Conservation (phyloP, 2,113 vertebrate species). For the Ophiodon elongatus region DNA sequence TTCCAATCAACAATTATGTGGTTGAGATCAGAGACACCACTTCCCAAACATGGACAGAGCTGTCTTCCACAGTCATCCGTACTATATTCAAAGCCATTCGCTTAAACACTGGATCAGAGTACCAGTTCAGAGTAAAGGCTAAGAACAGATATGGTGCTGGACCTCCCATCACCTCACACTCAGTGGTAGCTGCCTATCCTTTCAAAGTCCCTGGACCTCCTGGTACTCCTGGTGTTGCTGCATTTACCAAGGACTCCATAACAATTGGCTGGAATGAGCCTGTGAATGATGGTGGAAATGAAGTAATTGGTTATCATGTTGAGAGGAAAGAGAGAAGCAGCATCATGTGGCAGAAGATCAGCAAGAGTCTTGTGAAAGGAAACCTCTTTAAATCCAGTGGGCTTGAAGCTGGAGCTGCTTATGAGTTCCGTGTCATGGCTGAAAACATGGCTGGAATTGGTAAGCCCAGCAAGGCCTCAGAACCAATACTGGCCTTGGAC, state of each 20-base stretch:
- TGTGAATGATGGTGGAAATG: constrained; percentile 95
- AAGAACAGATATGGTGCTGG: constrained; percentile 96
- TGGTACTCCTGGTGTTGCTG: constrained; percentile 93
- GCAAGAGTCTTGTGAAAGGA: constrained; percentile 90
- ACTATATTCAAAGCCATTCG: constrained; percentile 94
- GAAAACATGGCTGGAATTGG: constrained; percentile 97
- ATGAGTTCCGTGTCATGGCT: constrained; percentile 97
- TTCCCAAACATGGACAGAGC: constrained; percentile 91
- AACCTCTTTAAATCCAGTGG: constrained; percentile 95
- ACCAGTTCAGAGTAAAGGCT: constrained; percentile 97
- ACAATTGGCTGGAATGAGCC: constrained; percentile 98
- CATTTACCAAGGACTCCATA: constrained; percentile 95
- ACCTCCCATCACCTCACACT: constrained; percentile 90
- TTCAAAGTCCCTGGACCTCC: constrained; percentile 97
- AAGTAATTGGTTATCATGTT: constrained; percentile 95
- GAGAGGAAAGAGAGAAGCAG: constrained; percentile 97
- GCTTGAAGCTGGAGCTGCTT: constrained; percentile 93
- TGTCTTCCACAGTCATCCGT: constrained; percentile 92
- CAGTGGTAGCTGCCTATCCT: constrained; percentile 93
- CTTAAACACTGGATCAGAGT: constrained; percentile 94
- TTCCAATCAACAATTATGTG: constrained; percentile 95
- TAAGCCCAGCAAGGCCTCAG: constrained; percentile 96
- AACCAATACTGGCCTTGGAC: constrained; percentile 93
- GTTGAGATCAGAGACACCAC: constrained; percentile 95
- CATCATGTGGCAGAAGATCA: constrained; percentile 95